Conservation (phyloP, 2,888 invertebrate species). For the Drosophila borborema region DNA sequence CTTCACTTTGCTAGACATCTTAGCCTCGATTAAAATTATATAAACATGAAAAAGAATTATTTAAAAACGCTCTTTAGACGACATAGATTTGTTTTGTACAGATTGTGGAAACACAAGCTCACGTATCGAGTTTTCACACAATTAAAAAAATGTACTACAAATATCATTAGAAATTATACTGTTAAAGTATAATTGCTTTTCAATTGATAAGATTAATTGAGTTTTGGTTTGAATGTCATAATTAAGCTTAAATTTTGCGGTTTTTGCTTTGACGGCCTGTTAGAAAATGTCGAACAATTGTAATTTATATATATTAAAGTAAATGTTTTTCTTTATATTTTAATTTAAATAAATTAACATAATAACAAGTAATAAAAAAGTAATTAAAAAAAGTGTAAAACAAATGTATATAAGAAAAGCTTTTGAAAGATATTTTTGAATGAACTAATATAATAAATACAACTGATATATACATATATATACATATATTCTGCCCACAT, state of each 20-base stretch:
- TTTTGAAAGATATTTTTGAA: neutral
- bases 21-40: constrained; percentile 48
- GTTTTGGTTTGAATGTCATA: neutral
- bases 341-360: neutral
- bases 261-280: neutral
- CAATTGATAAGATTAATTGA: neutral
- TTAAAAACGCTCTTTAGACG: constrained; percentile 5
- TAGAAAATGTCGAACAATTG: neutral
- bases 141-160: neutral
- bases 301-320: too few relatives aligned
- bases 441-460: neutral
- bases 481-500: neutral
- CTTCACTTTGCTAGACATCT: constrained; percentile 17
- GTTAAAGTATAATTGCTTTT: neutral
- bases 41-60: constrained; percentile 8
- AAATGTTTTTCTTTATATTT: too few relatives aligned
- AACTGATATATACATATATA: neutral
- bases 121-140: neutral
- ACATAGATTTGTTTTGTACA: constrained; percentile 13
- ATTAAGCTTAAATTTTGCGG: neutral
- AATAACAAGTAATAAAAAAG: neutral
- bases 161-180: too few relatives aligned
- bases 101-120: neutral
- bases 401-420: too few relatives aligned
- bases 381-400: neutral